Evolutionary conservation across 2,888 invertebrate species (phyloP).

Genomic region (Holacanthella duospinosa): DNA sequence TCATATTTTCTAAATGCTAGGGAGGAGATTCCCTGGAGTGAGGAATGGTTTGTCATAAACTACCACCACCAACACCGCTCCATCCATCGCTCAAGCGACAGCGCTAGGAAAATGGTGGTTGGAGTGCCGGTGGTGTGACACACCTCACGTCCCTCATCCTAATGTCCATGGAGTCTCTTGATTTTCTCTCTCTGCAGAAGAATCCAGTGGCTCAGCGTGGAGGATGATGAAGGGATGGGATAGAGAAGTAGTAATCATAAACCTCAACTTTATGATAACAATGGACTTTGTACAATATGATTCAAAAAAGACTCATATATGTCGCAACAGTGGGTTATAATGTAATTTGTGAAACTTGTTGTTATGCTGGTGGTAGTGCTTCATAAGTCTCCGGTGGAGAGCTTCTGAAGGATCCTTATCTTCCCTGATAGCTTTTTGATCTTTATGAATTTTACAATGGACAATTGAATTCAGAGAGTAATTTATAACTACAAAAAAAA

Average conservation of each 20-base stretch:
- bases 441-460: background rate
- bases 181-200: background rate
- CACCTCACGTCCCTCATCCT: too few species aligned
- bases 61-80: too few species aligned
- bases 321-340: background rate
- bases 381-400: too few species aligned
- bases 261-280: background rate
- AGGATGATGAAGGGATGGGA: too few species aligned
- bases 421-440: background rate
- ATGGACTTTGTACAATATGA: background rate
- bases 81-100: too few species aligned
- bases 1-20: background rate
- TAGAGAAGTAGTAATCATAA: background rate
- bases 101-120: background rate
- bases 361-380: background rate
- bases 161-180: background rate
- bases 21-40: background rate
- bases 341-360: background rate
- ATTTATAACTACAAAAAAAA: too few species aligned
- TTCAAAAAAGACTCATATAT: background rate
- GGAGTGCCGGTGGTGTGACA: background rate
- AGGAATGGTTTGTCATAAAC: background rate
- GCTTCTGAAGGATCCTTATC: background rate
- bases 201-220: too few species aligned
- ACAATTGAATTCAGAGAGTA: background rate